Evolutionary conservation across 2,888 invertebrate species (phyloP), one percentile per base, ranked within the genome.

Genomic region (Schizotus pectinicornis): DNA sequence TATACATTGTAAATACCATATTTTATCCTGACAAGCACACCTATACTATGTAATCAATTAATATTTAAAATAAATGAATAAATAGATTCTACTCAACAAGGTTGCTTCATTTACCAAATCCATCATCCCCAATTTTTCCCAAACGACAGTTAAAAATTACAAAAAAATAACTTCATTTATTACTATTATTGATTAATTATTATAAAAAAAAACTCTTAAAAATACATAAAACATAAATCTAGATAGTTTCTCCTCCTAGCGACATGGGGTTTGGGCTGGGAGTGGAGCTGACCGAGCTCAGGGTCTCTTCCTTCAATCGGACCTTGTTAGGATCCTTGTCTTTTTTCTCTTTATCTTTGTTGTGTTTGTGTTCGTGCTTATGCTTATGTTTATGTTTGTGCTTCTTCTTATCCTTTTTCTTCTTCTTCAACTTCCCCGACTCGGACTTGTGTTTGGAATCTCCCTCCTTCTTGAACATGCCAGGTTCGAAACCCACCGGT

Each of bases 381-480:
- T 93, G 92, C 69, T 92, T 94, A 75, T 94, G 92, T 74, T 94
- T 94, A 73, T 95, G 94, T 76, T 94, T 95, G 76, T 95, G 94
- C 76, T 95, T 95, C 79, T 94, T 87, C 72, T 89, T 90, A 71
- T 90, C 88, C 69, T 91, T 90, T 42, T 90, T 88, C 70, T 91
- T 90, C 76, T 90, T 89, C 79, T 89, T 88, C 48, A 74, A 69
- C 64, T 87, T 80, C 61, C 86, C 86, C 7, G 83, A 69, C 56
- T 78, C 80, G 7, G 73, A 63, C 64, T 78, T 78, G 64, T 77
- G 83, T 68, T 84, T 83, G 3, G 79, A 77, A 8, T 82, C 82
- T 2, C 69, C 64, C 47, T 86, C 85, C 61, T 83, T 83, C 61
- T 86, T 85, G 75, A 93, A 92, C 92, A 92, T 92, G 52, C 91